phyloP scores from a whole-genome alignment of 2,113 vertebrate species.

The Actinemys pallida region DNA sequence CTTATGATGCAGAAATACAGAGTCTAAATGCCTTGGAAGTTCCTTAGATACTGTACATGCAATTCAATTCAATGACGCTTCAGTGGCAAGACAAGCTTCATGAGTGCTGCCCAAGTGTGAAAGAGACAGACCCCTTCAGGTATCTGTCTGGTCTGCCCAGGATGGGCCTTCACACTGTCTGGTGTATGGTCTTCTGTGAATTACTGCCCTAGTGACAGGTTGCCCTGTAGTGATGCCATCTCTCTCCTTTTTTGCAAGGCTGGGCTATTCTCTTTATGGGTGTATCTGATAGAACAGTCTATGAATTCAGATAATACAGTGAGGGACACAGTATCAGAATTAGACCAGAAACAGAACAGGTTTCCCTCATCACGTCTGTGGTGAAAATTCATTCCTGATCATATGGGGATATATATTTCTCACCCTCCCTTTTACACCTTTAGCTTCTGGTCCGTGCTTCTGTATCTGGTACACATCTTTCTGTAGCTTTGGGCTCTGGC shows the following conservation, averaged over 20 bases:
- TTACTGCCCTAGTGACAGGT: rapidly evolving
- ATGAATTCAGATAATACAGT: not conserved
- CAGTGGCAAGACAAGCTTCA: not conserved
- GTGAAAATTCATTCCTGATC: not conserved
- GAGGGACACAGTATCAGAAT: not conserved
- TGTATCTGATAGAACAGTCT: not conserved
- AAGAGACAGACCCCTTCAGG: rapidly evolving
- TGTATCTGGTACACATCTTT: not conserved
- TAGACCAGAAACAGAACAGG: not conserved
- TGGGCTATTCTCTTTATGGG: not conserved
- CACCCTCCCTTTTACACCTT: not conserved
- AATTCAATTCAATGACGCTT: not conserved
- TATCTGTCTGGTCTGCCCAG: no score
- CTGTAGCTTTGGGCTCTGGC: not conserved
- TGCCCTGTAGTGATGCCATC: rapidly evolving
- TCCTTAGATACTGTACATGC: not conserved
- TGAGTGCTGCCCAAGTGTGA: rapidly evolving
- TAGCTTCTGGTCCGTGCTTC: not conserved
- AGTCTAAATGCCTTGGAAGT: not conserved
- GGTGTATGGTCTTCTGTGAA: not conserved
- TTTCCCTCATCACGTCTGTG: not conserved
- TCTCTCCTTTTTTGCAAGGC: not conserved
- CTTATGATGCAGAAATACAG: not conserved
- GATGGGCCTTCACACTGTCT: rapidly evolving
- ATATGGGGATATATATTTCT: not conserved